Base-by-base conservation (phyloP, 2,797 vertebrate species). In the Spizella passerina region DNA sequence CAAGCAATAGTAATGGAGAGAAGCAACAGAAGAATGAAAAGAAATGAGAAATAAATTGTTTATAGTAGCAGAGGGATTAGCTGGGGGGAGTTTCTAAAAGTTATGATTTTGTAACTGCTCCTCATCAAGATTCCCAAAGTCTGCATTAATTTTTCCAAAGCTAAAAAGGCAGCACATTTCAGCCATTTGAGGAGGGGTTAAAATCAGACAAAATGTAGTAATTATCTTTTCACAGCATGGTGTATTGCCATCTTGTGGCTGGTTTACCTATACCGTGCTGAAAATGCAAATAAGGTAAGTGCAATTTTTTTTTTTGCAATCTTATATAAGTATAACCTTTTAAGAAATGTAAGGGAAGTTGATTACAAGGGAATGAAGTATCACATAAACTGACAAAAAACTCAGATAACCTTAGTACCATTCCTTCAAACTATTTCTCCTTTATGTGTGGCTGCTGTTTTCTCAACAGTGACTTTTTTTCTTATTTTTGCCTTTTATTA, bases 201-300 rank as follows among this genome's bases (percentile, higher is more conserved):
- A 81, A 78, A 57, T 55, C 26, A 65, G 47, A 32, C 21, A 55
- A 91, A 41, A 41, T 46, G 6, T 4, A 55, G 39, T 30, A 3
- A 41, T 76, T 91, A 71, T 75, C 77, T 73, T 59, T 66, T 93
- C 52, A 38, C 82, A 64, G 88, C 34, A 49, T 79, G 43, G 15
- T 80, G 55, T 72, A 68, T 92, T 96, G 95, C 96, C 96, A 96
- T 89, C 96, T 96, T 93, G 94, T 93, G 96, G 94, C 59, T 81
- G 79, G 7, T 93, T 86, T 85, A 44, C 39, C 43, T 75, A 22
- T 14, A 24, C 26, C 6, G 2, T 30, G 29, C 57, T 69, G 88
- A 75, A 92, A 82, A 66, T 32, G 8, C 34, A 44, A 78, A 47
- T 60, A 44, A 85, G 38, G 14, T 23, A 47, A 69, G 9, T 29